phyloP scores from a whole-genome alignment of 2,113 vertebrate genomes.

The Perca schrenkii region DNA sequence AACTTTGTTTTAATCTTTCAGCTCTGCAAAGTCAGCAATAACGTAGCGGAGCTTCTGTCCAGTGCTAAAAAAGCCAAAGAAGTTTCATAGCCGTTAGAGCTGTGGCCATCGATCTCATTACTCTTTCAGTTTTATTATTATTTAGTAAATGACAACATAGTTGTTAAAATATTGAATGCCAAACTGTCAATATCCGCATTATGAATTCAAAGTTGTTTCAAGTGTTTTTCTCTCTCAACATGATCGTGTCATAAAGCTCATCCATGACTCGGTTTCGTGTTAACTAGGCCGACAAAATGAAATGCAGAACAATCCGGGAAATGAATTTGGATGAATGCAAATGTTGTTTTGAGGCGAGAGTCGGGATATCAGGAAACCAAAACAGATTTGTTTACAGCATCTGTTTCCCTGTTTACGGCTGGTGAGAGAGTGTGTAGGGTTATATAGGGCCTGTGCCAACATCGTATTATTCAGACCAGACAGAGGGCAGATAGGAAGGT shows the following conservation, averaged over 20 bases:
- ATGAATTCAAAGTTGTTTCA: background rate
- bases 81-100: background rate
- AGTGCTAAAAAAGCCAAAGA: background rate
- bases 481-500: slow-evolving; percentile 9
- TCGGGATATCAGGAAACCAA: slow-evolving; percentile 43
- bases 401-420: slow-evolving; percentile 17
- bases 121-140: background rate
- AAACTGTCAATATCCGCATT: accelerated
- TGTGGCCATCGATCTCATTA: background rate
- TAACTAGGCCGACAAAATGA: slow-evolving; percentile 44
- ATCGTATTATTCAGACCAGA: slow-evolving; percentile 8
- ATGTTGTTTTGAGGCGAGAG: slow-evolving; percentile 53
- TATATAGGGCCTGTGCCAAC: background rate
- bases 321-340: slow-evolving; percentile 65
- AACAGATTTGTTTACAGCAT: slow-evolving; percentile 45
- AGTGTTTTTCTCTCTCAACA: background rate
- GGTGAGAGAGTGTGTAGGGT: slow-evolving; percentile 3
- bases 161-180: background rate
- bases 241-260: background rate
- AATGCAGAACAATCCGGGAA: slow-evolving; percentile 23
- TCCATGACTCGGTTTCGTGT: background rate
- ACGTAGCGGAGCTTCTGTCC: background rate
- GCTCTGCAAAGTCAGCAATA: background rate
- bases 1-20: slow-evolving; percentile 17
- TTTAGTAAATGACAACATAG: background rate